Evolutionary conservation across 2,888 invertebrate genomes (phyloP).

Genomic region (Drosophila quinaria): DNA sequence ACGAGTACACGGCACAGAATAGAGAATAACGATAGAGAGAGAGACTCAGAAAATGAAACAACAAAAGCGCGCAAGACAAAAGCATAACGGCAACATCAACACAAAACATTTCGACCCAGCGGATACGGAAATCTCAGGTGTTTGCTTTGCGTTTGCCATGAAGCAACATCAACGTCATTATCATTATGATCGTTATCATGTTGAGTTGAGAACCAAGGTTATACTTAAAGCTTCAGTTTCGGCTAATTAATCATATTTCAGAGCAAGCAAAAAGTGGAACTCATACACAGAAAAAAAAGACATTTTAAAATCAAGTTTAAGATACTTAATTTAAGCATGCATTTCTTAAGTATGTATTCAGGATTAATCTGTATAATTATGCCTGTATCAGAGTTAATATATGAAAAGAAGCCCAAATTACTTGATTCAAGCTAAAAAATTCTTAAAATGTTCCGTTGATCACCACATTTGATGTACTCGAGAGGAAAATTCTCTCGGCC

Average conservation of each 20-base stretch:
- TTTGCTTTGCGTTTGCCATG: slow-evolving; percentile 63
- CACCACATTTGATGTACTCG: too few species aligned
- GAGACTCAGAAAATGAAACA: slow-evolving; percentile 26
- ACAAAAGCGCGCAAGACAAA: slow-evolving; percentile 30
- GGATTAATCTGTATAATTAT: too few species aligned
- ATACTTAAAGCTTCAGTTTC: slow-evolving; percentile 36
- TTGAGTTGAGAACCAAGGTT: slow-evolving; percentile 6
- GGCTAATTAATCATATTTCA: slow-evolving; percentile 79
- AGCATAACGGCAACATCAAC: slow-evolving; percentile 25
- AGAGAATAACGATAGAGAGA: neutral
- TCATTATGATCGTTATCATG: slow-evolving; percentile 12
- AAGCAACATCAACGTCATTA: slow-evolving; percentile 17
- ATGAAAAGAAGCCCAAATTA: too few species aligned
- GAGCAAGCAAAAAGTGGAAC: slow-evolving; percentile 8
- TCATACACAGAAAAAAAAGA: too few species aligned
- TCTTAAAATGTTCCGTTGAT: too few species aligned
- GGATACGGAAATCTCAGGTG: slow-evolving; percentile 81
- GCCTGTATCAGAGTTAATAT: too few species aligned
- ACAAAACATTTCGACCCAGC: slow-evolving; percentile 60
- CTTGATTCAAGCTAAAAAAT: too few species aligned
- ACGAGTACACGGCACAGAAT: slow-evolving; percentile 16
- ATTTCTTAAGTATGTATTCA: too few species aligned
- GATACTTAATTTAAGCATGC: too few species aligned
- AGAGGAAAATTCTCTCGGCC: too few species aligned
- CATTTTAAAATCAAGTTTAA: too few species aligned